Base-by-base conservation (phyloP, 2,888 invertebrate species). In the Pseudanteris insignis region DNA sequence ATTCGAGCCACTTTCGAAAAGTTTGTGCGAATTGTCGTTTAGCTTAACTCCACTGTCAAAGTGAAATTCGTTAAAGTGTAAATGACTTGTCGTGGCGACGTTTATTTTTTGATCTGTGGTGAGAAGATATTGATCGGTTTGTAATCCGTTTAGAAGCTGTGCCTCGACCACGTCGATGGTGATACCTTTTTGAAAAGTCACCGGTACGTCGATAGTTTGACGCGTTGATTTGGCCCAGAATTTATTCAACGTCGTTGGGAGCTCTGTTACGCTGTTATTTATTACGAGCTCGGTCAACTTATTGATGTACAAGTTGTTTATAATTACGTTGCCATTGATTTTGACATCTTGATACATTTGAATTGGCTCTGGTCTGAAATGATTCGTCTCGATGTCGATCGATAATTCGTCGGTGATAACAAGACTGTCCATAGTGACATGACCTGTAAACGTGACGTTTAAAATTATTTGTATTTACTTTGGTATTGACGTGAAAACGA, bases 171-270 rank as follows among this genome's bases (percentile, higher is more conserved):
- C 55, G 38, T 78, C 73, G 9, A 78, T 68, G 1, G 54, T 67
- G 0, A 72, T 12, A 2, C 70, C 70, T 2, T 57, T 63, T 21
- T 66, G 55, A 10, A 78, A 70, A 1, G 18, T 15, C 2, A 74
- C 40, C 0, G 60, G 26, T 8, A 57, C 21, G 6, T 18, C 4
- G 10, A 78, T 69, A 0, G 25, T 51, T 57, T 77, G 78, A 34
- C 69, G 18, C 2, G 54, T 67, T 3, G 76, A 75, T 57, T 72
- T 77, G 2, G 71, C 72, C 78, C 78, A 77, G 11, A 63, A 66
- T 0, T 51, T 40, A 21, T 67, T 18, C 1, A 70, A 33, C 2
- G 70, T 46, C 2, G 57, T 12, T 2, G 51, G 26, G 0, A 73
- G 10, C 5, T 68, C 47, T 8, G 64, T 12, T 11, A 38, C 5